Evolutionary conservation across 2,888 invertebrate species (phyloP).

Genomic region (Zootermopsis nevadensis): DNA sequence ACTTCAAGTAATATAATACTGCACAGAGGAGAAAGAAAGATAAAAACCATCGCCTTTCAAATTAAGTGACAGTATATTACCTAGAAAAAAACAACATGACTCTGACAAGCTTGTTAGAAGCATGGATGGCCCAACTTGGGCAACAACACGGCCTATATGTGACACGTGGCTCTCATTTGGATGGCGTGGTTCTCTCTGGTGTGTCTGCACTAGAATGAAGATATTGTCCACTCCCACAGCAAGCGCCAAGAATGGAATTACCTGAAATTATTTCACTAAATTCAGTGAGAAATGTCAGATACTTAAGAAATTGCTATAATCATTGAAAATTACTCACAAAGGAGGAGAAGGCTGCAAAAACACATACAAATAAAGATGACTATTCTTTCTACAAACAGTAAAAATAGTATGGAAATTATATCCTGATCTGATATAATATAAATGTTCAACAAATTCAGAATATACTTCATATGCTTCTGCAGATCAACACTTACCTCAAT

Average conservation of each 20-base stretch:
- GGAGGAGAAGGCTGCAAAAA: too few species aligned
- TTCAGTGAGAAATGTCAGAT: background rate
- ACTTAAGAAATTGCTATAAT: background rate
- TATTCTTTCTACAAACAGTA: too few species aligned
- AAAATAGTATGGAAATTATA: too few species aligned
- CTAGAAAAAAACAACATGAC: conserved; percentile 95
- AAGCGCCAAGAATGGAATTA: conserved; percentile 96
- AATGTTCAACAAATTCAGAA: too few species aligned
- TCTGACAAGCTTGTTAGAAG: conserved; percentile 93
- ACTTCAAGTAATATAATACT: too few species aligned
- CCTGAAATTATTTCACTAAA: conserved; percentile 54
- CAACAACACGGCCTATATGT: conserved; percentile 90
- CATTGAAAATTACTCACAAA: too few species aligned
- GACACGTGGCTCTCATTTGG: conserved; percentile 84
- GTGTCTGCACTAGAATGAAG: conserved; percentile 96
- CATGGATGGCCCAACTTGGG: conserved; percentile 97
- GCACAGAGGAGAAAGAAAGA: too few species aligned
- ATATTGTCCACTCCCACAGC: conserved; percentile 99
- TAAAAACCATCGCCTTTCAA: too few species aligned
- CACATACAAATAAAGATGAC: too few species aligned
- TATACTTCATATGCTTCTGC: too few species aligned
- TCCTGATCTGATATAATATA: too few species aligned
- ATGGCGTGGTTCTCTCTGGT: conserved; percentile 80
- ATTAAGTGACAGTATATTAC: conserved; percentile 60
- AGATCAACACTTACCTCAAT: conserved; percentile 76